Conservation (phyloP, 2,888 invertebrate genomes). For the Scaeva pyrastri region DNA sequence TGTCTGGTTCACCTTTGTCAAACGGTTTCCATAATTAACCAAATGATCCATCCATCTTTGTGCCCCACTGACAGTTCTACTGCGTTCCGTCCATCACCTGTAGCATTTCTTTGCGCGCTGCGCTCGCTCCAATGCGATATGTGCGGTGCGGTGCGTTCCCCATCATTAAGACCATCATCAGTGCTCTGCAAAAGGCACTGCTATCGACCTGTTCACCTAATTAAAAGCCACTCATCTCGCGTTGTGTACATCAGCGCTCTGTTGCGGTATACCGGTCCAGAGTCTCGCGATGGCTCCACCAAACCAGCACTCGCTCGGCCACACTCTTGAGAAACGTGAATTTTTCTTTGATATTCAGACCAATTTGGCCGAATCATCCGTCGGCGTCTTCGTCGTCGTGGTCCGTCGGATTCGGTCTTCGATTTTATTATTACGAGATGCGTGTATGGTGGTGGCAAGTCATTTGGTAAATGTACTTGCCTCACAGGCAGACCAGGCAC, state of each 20-base stretch:
- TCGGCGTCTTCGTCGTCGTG: background rate
- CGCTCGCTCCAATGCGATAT: conserved; percentile 6
- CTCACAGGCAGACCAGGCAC: conserved; percentile 4
- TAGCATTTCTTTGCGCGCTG: background rate
- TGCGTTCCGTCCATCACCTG: conserved; percentile 24
- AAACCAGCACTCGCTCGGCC: conserved; percentile 5
- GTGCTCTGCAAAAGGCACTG: conserved; percentile 49
- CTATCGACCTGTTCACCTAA: conserved; percentile 71
- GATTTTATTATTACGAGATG: conserved; percentile 59
- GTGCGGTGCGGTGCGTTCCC: conserved; percentile 43
- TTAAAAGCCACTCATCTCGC: conserved; percentile 68
- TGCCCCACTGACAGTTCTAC: conserved; percentile 51
- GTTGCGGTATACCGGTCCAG: conserved; percentile 5
- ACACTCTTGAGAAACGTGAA: conserved; percentile 30
- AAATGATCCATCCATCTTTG: conserved; percentile 61
- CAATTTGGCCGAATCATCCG: conserved; percentile 50
- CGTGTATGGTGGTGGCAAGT: conserved; percentile 64
- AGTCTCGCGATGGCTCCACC: background rate
- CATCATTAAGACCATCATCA: conserved; percentile 61
- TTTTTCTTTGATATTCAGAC: conserved; percentile 38
- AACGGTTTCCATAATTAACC: conserved; percentile 73
- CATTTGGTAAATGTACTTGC: conserved; percentile 56
- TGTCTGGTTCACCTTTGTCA: conserved; percentile 67
- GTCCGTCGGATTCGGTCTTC: too few relatives aligned
- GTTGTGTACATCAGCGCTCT: conserved; percentile 10